A percentile compares a stretch with the other conserved stretches of the same genome.
phyloP scores from a whole-genome alignment of 1,140 invertebrate species.

The Philotrypesis tridentata region DNA sequence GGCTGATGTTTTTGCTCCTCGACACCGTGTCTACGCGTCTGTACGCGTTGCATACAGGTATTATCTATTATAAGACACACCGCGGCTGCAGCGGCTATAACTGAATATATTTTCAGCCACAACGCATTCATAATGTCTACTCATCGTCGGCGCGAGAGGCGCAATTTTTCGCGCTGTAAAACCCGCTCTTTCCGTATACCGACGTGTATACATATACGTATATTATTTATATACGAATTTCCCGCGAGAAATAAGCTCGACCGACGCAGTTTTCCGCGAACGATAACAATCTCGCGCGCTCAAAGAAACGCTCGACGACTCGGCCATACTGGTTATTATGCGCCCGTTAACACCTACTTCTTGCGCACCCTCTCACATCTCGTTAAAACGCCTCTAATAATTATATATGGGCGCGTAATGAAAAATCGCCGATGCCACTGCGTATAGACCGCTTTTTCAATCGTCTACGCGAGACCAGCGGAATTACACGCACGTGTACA shows the following conservation, averaged over 20 bases:
- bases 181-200: not conserved
- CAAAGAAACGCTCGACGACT: not conserved
- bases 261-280: not conserved
- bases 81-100: too few relatives aligned
- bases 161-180: not conserved
- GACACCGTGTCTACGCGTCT: too few relatives aligned
- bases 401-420: not conserved
- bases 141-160: too few relatives aligned
- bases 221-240: not conserved
- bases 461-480: not conserved
- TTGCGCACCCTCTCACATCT: not conserved
- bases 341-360: not conserved
- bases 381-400: not conserved
- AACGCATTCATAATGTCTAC: too few relatives aligned
- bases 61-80: too few relatives aligned
- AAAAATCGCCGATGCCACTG: not conserved
- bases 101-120: too few relatives aligned
- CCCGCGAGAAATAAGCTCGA: too few relatives aligned
- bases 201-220: not conserved
- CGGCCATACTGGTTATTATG: not conserved
- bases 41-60: too few relatives aligned
- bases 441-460: not conserved
- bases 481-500: too few relatives aligned
- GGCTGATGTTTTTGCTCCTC: too few relatives aligned
- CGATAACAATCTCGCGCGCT: not conserved